These are phyloP conservation scores for Eospalax fontanierii DNA, from an alignment of 2,797 vertebrate species.

Conservation along the genomic window DNA sequence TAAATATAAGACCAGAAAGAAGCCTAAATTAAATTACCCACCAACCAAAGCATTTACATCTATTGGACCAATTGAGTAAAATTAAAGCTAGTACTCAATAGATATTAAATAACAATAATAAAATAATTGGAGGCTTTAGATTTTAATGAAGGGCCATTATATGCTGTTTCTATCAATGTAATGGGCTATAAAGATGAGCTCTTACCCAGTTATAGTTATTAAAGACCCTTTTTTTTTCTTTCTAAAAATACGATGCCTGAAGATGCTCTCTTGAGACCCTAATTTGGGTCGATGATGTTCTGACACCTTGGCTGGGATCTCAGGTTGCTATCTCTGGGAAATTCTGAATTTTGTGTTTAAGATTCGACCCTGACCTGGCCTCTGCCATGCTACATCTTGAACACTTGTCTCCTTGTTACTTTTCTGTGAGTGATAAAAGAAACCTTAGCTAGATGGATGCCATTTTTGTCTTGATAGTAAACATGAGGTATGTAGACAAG, in stretches of 20 bases:
- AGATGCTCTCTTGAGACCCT: conserved; percentile 64
- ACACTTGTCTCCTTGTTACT: conserved; percentile 42
- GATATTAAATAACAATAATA: conserved; percentile 85
- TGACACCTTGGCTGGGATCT: conserved; percentile 58
- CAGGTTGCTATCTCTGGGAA: not conserved
- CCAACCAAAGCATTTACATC: conserved; percentile 73
- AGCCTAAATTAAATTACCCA: conserved; percentile 70
- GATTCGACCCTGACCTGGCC: conserved; percentile 45
- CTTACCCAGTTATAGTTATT: conserved; percentile 80
- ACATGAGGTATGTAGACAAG: conserved; percentile 33
- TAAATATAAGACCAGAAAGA: conserved; percentile 51
- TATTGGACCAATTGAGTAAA: conserved; percentile 74
- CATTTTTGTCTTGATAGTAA: conserved; percentile 39
- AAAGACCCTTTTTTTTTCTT: conserved; percentile 63
- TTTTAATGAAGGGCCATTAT: conserved; percentile 83
- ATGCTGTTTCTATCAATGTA: conserved; percentile 83
- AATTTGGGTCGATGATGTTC: conserved; percentile 71
- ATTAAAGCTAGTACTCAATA: conserved; percentile 79
- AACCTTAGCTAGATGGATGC: not conserved
- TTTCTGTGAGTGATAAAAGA: conserved; percentile 53
- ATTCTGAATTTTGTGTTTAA: conserved; percentile 46
- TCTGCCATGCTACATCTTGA: conserved; percentile 18
- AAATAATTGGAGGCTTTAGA: conserved; percentile 83
- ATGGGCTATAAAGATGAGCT: conserved; percentile 84
- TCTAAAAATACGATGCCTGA: conserved; percentile 66